A percentile compares a stretch with the other conserved stretches of the same genome.
Conservation (phyloP, 1,140 invertebrate species). For the Mylabris phalerata region DNA sequence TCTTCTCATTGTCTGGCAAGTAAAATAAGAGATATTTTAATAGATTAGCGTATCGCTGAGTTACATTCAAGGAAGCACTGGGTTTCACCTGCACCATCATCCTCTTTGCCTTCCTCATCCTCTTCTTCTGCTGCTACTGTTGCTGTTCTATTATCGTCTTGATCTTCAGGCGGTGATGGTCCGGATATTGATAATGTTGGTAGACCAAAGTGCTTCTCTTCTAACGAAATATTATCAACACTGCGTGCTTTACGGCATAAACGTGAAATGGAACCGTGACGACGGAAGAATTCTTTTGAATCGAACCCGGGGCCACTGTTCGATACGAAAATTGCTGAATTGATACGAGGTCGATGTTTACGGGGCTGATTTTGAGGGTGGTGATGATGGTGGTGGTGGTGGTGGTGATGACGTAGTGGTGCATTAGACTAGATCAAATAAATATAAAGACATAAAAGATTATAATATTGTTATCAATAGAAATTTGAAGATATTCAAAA, state of each 20-base stretch:
- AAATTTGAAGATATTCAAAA: too few relatives aligned
- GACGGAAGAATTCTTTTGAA: constrained; percentile 65
- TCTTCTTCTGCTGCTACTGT: not conserved
- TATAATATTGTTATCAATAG: too few relatives aligned
- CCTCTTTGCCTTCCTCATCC: not conserved
- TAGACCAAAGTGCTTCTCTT: constrained; percentile 55
- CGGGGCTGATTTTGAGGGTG: constrained; percentile 39
- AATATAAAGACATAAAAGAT: too few relatives aligned
- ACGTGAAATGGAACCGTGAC: constrained; percentile 69
- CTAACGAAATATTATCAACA: constrained; percentile 56
- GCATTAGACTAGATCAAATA: too few relatives aligned
- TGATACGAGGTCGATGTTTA: constrained; percentile 61
- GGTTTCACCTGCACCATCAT: not conserved
- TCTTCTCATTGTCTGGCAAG: not conserved
- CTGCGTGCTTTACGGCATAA: constrained; percentile 70
- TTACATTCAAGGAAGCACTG: not conserved
- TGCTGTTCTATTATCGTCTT: constrained; percentile 19
- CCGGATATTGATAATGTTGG: constrained; percentile 70
- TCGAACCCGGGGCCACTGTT: constrained; percentile 67
- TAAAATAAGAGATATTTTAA: not conserved
- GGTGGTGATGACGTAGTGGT: constrained; percentile 8
- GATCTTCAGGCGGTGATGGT: constrained; percentile 63
- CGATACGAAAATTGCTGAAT: constrained; percentile 67
- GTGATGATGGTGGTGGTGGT: not conserved
- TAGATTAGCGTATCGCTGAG: too few relatives aligned